phyloP scores from a whole-genome alignment of 2,797 vertebrate species.

The Menidia menidia region DNA sequence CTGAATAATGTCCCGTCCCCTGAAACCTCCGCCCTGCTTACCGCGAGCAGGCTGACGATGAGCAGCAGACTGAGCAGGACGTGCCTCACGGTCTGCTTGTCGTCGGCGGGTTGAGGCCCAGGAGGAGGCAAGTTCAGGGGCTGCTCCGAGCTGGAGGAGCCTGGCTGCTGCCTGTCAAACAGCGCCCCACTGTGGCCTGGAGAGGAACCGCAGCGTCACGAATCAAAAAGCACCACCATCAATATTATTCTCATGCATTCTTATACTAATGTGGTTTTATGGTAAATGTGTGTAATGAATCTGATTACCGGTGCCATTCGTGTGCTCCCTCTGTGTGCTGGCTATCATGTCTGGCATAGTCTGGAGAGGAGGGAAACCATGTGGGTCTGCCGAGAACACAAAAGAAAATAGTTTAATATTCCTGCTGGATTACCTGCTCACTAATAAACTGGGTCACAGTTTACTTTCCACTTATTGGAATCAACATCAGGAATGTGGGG shows the following conservation, averaged over 20 bases:
- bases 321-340: conserved; percentile 71
- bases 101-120: conserved; percentile 77
- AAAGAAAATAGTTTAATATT: conserved; percentile 4
- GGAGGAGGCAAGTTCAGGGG: conserved; percentile 87
- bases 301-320: conserved; percentile 81
- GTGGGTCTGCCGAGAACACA: conserved; percentile 57
- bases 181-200: conserved; percentile 82
- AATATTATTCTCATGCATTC: not conserved
- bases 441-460: not conserved
- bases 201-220: conserved; percentile 15
- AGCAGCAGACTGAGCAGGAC: conserved; percentile 94
- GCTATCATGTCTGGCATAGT: conserved; percentile 79
- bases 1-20: no score
- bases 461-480: not conserved
- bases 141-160: conserved; percentile 60
- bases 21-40: conserved; percentile 67
- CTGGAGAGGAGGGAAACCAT: conserved; percentile 76
- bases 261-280: not conserved
- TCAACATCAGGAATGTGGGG: not conserved
- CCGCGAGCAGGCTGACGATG: conserved; percentile 91
- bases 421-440: not conserved
- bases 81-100: conserved; percentile 91
- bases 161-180: conserved; percentile 78
- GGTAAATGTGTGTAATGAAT: not conserved
- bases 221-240: not conserved